Evolutionary conservation across 1,140 invertebrate species (phyloP).

Genomic region (Ceratitis capitata): DNA sequence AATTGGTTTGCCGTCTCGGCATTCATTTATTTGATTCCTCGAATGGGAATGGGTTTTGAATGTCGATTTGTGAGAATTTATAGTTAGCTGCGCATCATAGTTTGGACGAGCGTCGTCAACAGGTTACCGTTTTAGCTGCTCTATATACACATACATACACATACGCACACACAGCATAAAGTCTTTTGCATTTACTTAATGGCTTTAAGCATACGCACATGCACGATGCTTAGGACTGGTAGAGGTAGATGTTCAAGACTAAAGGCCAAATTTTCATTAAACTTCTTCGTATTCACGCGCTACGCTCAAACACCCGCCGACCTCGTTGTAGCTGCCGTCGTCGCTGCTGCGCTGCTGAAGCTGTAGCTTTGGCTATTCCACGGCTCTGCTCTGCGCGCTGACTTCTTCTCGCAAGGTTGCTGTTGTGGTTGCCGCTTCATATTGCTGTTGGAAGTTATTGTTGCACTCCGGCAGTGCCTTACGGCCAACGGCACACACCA

Average conservation of each 20-base stretch:
- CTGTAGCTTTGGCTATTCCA: neutral
- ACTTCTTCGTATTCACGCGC: neutral
- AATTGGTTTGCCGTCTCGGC: neutral
- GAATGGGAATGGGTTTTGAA: neutral
- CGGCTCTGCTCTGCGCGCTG: neutral
- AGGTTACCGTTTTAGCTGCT: neutral
- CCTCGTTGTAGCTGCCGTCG: neutral
- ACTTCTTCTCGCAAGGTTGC: neutral
- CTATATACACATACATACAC: neutral
- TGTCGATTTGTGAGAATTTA: too few species aligned
- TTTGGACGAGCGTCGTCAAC: neutral
- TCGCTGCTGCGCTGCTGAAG: neutral
- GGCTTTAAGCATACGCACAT: neutral
- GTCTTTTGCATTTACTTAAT: neutral
- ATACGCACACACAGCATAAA: neutral
- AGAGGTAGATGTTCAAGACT: too few species aligned
- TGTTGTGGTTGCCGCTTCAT: neutral
- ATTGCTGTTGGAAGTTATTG: neutral
- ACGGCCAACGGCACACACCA: constrained; percentile 10
- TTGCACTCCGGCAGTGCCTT: neutral
- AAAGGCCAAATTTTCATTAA: constrained; percentile 10
- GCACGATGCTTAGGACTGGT: too few species aligned
- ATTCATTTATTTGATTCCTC: neutral
- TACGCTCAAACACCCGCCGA: too few species aligned
- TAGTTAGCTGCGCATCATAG: neutral